phyloP scores from a whole-genome alignment of 2,888 invertebrate species.

The Odontothrips loti region DNA sequence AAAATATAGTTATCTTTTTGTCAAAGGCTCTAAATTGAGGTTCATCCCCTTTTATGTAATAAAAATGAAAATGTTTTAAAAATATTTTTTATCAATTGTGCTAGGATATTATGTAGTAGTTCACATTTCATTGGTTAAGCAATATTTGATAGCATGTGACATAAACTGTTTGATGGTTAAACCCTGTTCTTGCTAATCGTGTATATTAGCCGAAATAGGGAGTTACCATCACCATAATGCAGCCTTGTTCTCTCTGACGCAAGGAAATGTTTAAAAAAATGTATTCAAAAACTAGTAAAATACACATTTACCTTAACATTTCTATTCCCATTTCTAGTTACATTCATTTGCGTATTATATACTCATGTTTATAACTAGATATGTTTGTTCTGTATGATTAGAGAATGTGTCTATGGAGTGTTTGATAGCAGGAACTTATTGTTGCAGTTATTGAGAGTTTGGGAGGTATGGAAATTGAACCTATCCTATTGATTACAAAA shows the following conservation, averaged over 20 bases:
- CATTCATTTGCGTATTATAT: constrained; percentile 10
- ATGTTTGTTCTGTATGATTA: constrained; percentile 22
- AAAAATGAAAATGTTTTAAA: constrained; percentile 14
- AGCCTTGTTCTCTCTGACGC: constrained; percentile 8
- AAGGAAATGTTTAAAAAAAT: not conserved
- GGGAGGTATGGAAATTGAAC: not conserved
- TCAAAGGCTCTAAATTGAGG: constrained; percentile 24
- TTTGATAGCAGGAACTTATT: not conserved
- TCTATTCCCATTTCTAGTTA: constrained; percentile 21
- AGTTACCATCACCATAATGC: not conserved
- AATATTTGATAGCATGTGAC: constrained; percentile 25
- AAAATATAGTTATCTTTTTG: not conserved
- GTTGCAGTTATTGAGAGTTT: not conserved
- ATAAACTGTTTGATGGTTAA: not conserved
- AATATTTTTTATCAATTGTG: constrained; percentile 9
- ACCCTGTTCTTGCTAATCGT: not conserved
- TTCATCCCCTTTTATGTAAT: constrained; percentile 18
- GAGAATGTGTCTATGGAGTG: not conserved
- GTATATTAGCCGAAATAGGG: not conserved
- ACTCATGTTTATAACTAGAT: constrained; percentile 11
- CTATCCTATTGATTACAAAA: not conserved
- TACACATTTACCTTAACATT: not conserved
- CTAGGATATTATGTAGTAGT: constrained; percentile 4
- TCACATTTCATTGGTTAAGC: constrained; percentile 20
- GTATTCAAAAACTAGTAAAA: not conserved